A percentile compares a stretch with the other conserved stretches of the same genome.
phyloP scores from a whole-genome alignment of 2,797 vertebrate species.

The Notolepis coatsorum region DNA sequence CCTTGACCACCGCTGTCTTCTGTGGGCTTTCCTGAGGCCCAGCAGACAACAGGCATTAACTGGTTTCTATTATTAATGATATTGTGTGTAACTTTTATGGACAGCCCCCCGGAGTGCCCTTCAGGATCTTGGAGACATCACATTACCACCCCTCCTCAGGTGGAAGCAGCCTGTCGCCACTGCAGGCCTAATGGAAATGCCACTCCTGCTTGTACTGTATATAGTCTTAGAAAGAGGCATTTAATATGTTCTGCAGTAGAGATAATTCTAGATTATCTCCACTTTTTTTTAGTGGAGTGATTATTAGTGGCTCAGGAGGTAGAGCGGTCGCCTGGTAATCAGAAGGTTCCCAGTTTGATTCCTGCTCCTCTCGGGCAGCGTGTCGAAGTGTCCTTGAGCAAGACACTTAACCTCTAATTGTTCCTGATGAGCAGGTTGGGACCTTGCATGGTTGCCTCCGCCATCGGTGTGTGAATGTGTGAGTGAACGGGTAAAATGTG shows the following conservation, averaged over 20 bases:
- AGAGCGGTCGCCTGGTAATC: too few relatives aligned
- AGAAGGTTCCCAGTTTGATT: too few relatives aligned
- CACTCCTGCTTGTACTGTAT: conserved; percentile 13
- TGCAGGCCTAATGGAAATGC: conserved; percentile 12
- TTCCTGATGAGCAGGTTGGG: too few relatives aligned
- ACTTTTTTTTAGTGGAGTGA: not conserved
- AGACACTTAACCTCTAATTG: too few relatives aligned
- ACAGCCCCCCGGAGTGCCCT: conserved; percentile 62
- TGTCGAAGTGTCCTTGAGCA: too few relatives aligned
- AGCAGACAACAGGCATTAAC: conserved; percentile 63
- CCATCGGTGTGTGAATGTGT: too few relatives aligned
- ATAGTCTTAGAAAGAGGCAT: conserved; percentile 6
- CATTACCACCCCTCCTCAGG: conserved; percentile 31
- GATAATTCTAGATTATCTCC: conserved; percentile 6
- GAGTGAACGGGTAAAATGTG: too few relatives aligned
- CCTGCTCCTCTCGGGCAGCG: too few relatives aligned
- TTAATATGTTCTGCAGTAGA: not conserved
- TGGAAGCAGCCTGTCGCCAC: conserved; percentile 30
- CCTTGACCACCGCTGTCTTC: conserved; percentile 46
- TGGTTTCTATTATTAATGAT: conserved; percentile 74
- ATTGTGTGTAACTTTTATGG: conserved; percentile 52
- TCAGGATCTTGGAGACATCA: conserved; percentile 50
- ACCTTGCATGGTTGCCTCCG: too few relatives aligned
- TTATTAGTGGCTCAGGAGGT: too few relatives aligned
- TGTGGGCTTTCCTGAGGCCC: conserved; percentile 46